phyloP scores from a whole-genome alignment of 2,113 vertebrate genomes.

The cattle (Bos taurus) region DNA sequence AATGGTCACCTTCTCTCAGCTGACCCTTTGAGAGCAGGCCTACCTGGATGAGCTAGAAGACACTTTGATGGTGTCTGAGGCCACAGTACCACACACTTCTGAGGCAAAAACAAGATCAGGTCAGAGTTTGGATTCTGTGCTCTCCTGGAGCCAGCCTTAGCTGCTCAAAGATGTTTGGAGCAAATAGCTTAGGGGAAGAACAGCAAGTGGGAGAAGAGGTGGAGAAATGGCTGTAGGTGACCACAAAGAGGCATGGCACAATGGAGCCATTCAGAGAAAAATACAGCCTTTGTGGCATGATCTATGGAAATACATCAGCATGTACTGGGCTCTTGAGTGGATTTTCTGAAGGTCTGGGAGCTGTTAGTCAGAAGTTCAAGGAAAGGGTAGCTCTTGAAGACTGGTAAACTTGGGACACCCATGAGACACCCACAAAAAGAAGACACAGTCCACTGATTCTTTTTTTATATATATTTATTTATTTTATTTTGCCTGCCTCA shows the following conservation, averaged over 20 bases:
- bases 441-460: not conserved
- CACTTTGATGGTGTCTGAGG: not conserved
- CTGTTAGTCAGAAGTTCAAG: not conserved
- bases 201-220: not conserved
- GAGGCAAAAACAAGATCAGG: not conserved
- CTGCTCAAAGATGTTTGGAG: not conserved
- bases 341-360: not conserved
- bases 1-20: not conserved
- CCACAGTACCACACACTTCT: not conserved
- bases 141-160: not conserved
- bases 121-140: not conserved
- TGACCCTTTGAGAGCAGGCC: not conserved
- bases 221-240: not conserved
- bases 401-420: not conserved
- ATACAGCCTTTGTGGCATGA: not conserved
- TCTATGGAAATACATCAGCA: not conserved
- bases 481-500: not conserved
- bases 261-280: not conserved
- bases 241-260: not conserved
- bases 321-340: not conserved
- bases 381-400: not conserved
- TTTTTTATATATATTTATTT: not conserved
- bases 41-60: not conserved
- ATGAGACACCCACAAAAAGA: not conserved
- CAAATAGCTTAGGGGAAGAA: not conserved